These are phyloP conservation scores for Ancistrus triradiatus DNA, from an alignment of 2,113 vertebrate species.

Conservation along the genomic window DNA sequence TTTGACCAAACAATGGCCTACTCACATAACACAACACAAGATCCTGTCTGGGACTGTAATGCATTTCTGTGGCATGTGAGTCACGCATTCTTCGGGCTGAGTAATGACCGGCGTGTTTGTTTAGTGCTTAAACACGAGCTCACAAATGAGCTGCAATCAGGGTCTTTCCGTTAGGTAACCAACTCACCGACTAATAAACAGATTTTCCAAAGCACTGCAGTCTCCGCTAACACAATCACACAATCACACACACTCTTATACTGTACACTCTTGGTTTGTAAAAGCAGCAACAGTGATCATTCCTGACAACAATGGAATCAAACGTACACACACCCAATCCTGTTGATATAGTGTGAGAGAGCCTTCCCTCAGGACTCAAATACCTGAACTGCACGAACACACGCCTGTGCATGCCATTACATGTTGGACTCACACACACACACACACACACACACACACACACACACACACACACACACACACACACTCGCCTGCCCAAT, in stretches of 20 bases:
- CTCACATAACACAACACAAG: slow-evolving; percentile 24
- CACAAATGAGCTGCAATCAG: not conserved
- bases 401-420: slow-evolving; percentile 64
- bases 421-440: slow-evolving; percentile 47
- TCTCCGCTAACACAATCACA: slow-evolving; percentile 1
- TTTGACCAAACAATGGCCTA: slow-evolving; percentile 26
- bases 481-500: slow-evolving; percentile 14
- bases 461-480: slow-evolving; percentile 49
- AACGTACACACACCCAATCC: slow-evolving; percentile 26
- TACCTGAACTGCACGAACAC: slow-evolving; percentile 70
- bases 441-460: slow-evolving; percentile 46
- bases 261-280: not conserved
- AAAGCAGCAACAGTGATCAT: not conserved
- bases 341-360: slow-evolving; percentile 39
- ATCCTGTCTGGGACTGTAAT: slow-evolving; percentile 34
- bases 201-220: not conserved
- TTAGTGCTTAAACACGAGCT: slow-evolving; percentile 30
- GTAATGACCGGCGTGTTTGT: slow-evolving; percentile 35
- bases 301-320: slow-evolving; percentile 31
- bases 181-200: slow-evolving; percentile 2
- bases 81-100: slow-evolving; percentile 35
- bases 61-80: slow-evolving; percentile 29
- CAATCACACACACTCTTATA: slow-evolving; percentile 18
- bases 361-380: slow-evolving; percentile 66
- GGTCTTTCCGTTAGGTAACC: slow-evolving; percentile 21